Evolutionary conservation across 2,113 vertebrate species (phyloP).

Genomic region (Corythornis vintsioides): DNA sequence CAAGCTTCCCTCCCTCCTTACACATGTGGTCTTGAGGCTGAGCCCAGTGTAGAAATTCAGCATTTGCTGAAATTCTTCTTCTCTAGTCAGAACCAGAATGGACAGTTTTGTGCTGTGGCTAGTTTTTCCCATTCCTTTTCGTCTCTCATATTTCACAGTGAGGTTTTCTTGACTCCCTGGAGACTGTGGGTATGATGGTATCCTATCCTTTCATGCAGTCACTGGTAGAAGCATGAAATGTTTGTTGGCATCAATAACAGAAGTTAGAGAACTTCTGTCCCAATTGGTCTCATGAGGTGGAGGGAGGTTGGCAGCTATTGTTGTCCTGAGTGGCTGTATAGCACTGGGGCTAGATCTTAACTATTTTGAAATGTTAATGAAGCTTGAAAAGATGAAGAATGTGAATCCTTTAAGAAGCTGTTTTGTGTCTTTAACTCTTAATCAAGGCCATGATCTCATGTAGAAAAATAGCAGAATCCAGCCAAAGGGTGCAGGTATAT

Average conservation of each 20-base stretch:
- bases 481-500: constrained; percentile 87
- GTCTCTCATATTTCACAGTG: neutral
- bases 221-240: neutral
- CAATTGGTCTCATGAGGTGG: neutral
- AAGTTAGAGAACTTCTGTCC: no score
- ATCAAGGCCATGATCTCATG: constrained; percentile 87
- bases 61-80: neutral
- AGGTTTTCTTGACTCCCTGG: neutral
- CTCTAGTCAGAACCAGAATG: neutral
- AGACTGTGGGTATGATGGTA: neutral
- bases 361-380: constrained; percentile 27
- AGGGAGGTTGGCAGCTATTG: constrained; percentile 12
- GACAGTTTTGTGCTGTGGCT: neutral
- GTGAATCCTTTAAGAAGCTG: constrained; percentile 29
- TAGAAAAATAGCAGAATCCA: constrained; percentile 87
- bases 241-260: neutral
- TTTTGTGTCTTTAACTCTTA: constrained; percentile 60
- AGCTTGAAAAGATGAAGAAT: neutral
- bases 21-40: neutral
- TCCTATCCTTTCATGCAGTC: neutral
- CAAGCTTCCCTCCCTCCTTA: constrained; percentile 12
- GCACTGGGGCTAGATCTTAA: neutral
- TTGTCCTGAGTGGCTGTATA: neutral
- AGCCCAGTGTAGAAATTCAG: neutral
- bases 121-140: neutral